Percentiles rank a stretch among this genome's conserved stretches.
phyloP scores from a whole-genome alignment of 1,140 invertebrate species.

The Telenomus remus region DNA sequence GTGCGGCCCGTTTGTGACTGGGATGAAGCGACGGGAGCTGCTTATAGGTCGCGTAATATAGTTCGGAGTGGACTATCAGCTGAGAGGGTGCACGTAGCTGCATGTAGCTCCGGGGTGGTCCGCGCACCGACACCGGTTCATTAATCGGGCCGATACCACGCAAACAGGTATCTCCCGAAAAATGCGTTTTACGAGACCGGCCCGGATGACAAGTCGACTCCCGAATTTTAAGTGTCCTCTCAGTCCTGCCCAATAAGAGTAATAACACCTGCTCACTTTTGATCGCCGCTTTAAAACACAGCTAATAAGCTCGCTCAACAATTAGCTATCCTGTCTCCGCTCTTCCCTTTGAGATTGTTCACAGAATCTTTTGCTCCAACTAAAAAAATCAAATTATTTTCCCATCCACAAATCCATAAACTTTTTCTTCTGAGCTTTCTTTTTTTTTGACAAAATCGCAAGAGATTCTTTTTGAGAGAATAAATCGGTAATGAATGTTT shows the following conservation, averaged over 20 bases:
- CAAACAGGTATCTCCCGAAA: constrained; percentile 61
- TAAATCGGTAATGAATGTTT: no score
- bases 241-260: constrained; percentile 22
- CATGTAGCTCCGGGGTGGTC: constrained; percentile 71
- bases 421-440: no score
- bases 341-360: no score
- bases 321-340: no score
- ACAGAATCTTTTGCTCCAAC: no score
- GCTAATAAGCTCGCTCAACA: no score
- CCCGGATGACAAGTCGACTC: constrained; percentile 45
- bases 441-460: no score
- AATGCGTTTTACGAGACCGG: constrained; percentile 65
- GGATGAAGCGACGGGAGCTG: constrained; percentile 64
- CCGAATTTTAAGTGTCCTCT: constrained; percentile 53
- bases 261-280: constrained; percentile 38
- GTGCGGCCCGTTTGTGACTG: constrained; percentile 71
- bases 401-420: no score
- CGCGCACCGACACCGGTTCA: constrained; percentile 71
- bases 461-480: no score
- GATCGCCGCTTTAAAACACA: no score
- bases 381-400: no score
- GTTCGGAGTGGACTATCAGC: constrained; percentile 60
- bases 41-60: constrained; percentile 70
- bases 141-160: constrained; percentile 71
- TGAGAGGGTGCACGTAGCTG: constrained; percentile 63